These are phyloP conservation scores for Premnoplex brunnescens DNA, from an alignment of 2,797 vertebrate genomes.

Conservation along the genomic window DNA sequence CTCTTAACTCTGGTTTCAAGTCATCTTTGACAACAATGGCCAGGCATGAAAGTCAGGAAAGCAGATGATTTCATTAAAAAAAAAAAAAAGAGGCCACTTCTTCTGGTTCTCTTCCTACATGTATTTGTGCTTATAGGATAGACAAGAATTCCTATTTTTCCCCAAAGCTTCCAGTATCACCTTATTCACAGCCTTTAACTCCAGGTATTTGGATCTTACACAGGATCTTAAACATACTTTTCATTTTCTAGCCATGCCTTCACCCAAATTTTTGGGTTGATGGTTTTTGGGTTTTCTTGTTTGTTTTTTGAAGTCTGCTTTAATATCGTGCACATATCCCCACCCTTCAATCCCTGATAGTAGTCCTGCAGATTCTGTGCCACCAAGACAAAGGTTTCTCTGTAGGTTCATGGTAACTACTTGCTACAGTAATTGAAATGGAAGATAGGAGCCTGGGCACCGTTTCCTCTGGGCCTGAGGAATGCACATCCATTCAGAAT, in stretches of 20 bases:
- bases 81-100: not conserved
- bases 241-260: not conserved
- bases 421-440: not conserved
- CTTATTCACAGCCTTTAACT: not conserved
- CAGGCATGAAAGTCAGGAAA: not conserved
- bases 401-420: not conserved
- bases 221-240: not conserved
- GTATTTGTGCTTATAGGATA: not conserved
- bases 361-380: not conserved
- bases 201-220: not conserved
- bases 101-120: not conserved
- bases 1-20: not conserved
- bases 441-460: not conserved
- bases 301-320: not conserved
- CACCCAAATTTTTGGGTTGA: not conserved
- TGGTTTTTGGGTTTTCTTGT: not conserved
- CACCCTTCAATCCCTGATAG: not conserved
- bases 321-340: not conserved
- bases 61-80: not conserved
- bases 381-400: not conserved
- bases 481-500: not conserved
- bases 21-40: not conserved
- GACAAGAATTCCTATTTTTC: not conserved
- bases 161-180: not conserved
- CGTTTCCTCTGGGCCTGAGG: not conserved